Percentiles rank a stretch among this genome's conserved stretches.
These are phyloP conservation scores for Hylia prasina DNA, from an alignment of 2,113 vertebrate genomes.

Conservation along the genomic window DNA sequence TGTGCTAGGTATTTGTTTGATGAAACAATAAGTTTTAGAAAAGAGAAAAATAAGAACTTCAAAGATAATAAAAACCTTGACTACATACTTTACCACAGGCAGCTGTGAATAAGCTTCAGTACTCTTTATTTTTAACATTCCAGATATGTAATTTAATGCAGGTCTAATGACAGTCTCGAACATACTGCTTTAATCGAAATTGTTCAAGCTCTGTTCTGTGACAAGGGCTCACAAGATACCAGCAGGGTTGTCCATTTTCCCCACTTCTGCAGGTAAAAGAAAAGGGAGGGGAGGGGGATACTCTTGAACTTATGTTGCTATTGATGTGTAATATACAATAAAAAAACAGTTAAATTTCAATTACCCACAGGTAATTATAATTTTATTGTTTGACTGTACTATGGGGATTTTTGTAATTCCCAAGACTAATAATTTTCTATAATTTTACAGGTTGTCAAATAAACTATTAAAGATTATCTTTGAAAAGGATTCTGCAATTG, in stretches of 20 bases:
- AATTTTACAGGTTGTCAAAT: conserved; percentile 86
- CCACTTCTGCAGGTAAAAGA: conserved; percentile 66
- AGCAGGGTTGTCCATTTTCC: conserved; percentile 76
- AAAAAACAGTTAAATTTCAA: conserved; percentile 86
- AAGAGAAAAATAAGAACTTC: conserved; percentile 74
- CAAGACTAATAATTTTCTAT: conserved; percentile 84
- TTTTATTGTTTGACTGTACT: conserved; percentile 83
- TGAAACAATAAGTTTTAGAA: conserved; percentile 71
- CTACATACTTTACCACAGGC: conserved; percentile 68
- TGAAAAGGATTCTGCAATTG: conserved; percentile 81
- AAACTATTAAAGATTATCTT: conserved; percentile 86
- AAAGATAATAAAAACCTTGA: conserved; percentile 76
- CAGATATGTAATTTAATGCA: conserved; percentile 79
- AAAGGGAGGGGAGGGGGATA: conserved; percentile 45
- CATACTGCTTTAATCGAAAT: conserved; percentile 78
- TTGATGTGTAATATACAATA: conserved; percentile 84
- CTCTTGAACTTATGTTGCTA: conserved; percentile 80
- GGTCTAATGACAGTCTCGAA: conserved; percentile 79
- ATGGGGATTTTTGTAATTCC: conserved; percentile 82
- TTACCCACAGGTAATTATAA: conserved; percentile 85
- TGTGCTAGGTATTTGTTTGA: conserved; percentile 71
- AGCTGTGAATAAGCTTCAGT: conserved; percentile 70
- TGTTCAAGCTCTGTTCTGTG: conserved; percentile 73
- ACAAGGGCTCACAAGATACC: conserved; percentile 74
- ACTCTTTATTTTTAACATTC: conserved; percentile 79